These are phyloP conservation scores for Leptothorax acervorum DNA, from an alignment of 2,888 invertebrate genomes.

Conservation along the genomic window DNA sequence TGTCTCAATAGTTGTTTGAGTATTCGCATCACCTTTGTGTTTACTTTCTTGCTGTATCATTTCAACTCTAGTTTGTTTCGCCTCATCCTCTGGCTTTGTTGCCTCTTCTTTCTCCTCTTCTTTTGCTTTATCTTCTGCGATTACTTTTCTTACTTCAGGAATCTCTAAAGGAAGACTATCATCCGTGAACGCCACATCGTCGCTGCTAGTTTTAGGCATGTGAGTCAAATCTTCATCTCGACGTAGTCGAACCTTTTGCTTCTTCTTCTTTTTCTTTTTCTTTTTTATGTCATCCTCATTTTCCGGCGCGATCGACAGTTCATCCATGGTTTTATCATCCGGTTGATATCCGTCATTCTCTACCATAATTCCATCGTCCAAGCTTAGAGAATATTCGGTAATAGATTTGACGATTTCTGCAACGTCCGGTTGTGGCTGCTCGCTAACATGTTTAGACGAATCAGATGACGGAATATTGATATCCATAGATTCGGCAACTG, in stretches of 20 bases:
- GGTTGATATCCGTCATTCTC: slow-evolving; percentile 90
- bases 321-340: slow-evolving; percentile 89
- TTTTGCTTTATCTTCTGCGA: not conserved
- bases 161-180: slow-evolving; percentile 78
- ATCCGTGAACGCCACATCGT: slow-evolving; percentile 84
- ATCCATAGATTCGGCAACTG: slow-evolving; percentile 87
- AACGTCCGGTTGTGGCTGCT: slow-evolving; percentile 84
- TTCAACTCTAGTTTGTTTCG: slow-evolving; percentile 63
- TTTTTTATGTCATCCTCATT: slow-evolving; percentile 83
- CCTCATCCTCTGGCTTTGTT: slow-evolving; percentile 86
- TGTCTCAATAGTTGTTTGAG: slow-evolving; percentile 77
- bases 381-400: slow-evolving; percentile 72
- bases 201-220: slow-evolving; percentile 81
- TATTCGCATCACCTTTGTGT: slow-evolving; percentile 79
- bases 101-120: slow-evolving; percentile 82
- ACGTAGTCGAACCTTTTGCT: slow-evolving; percentile 86
- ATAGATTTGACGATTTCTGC: slow-evolving; percentile 72
- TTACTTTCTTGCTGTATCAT: slow-evolving; percentile 58
- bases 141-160: not conserved
- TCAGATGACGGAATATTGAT: slow-evolving; percentile 86
- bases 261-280: slow-evolving; percentile 86
- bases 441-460: slow-evolving; percentile 86
- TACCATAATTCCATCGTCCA: slow-evolving; percentile 84
- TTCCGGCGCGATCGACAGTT: slow-evolving; percentile 82
- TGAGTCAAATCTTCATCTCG: slow-evolving; percentile 86